Evolutionary conservation across 1,140 invertebrate genomes (phyloP).

Genomic region (Ectropis grisescens): DNA sequence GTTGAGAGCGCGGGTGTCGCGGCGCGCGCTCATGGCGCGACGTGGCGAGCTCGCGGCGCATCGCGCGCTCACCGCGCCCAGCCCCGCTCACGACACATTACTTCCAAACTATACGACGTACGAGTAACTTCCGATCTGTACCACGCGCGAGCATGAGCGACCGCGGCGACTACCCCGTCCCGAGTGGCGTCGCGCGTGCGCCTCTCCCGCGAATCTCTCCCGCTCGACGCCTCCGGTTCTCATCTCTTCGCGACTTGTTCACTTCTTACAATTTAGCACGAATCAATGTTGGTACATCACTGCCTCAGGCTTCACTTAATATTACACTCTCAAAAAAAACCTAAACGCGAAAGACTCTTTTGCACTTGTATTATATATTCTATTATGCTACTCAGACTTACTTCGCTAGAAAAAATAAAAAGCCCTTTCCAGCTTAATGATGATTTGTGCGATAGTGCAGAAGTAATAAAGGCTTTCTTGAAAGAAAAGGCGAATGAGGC

Average conservation of each 20-base stretch:
- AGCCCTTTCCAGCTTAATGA: too few species aligned
- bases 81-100: constrained; percentile 8
- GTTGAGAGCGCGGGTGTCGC: constrained; percentile 29
- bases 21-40: constrained; percentile 53
- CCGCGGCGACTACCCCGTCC: constrained; percentile 35
- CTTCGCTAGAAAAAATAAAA: too few species aligned
- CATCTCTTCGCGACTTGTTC: constrained; percentile 8
- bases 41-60: constrained; percentile 20
- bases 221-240: constrained; percentile 2
- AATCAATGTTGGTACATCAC: too few species aligned
- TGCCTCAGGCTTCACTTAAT: too few species aligned
- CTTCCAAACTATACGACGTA: too few species aligned
- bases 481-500: too few species aligned
- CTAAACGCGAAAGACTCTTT: too few species aligned
- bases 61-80: constrained; percentile 34
- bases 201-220: constrained; percentile 21
- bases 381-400: too few species aligned
- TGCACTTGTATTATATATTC: too few species aligned
- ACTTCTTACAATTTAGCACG: not conserved
- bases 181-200: constrained; percentile 62
- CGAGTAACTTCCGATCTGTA: constrained; percentile 18
- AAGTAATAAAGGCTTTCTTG: too few species aligned
- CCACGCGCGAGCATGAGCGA: constrained; percentile 27
- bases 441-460: too few species aligned
- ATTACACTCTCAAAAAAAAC: too few species aligned